phyloP scores from a whole-genome alignment of 1,140 invertebrate species.

The Drosophila albomicans region DNA sequence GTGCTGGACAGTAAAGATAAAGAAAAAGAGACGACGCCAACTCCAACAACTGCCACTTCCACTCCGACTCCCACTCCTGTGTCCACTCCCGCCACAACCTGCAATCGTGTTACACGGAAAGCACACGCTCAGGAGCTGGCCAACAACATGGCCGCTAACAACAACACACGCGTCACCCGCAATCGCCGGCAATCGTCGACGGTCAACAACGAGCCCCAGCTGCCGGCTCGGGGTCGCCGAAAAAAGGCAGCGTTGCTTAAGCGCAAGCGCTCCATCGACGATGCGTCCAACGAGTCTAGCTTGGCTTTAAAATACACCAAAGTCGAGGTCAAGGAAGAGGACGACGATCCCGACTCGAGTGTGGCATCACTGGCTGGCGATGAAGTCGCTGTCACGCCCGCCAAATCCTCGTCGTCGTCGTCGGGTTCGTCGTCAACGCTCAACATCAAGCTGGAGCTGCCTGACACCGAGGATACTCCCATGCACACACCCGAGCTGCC shows the following conservation, averaged over 20 bases:
- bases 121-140: slow-evolving; percentile 75
- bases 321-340: slow-evolving; percentile 58
- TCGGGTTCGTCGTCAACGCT: slow-evolving; percentile 3
- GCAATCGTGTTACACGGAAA: slow-evolving; percentile 78
- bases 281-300: slow-evolving; percentile 6
- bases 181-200: slow-evolving; percentile 71
- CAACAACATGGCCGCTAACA: slow-evolving; percentile 39
- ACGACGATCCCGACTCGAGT: slow-evolving; percentile 28
- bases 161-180: slow-evolving; percentile 73
- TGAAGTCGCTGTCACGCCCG: slow-evolving; percentile 18
- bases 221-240: slow-evolving; percentile 42
- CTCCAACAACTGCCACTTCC: slow-evolving; percentile 4
- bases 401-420: neutral
- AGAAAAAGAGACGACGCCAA: slow-evolving; percentile 25
- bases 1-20: slow-evolving; percentile 4
- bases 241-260: slow-evolving; percentile 53
- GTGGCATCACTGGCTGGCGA: slow-evolving; percentile 3
- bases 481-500: slow-evolving; percentile 37
- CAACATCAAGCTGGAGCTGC: slow-evolving; percentile 68
- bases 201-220: slow-evolving; percentile 25
- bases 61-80: slow-evolving; percentile 7
- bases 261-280: slow-evolving; percentile 72
- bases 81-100: slow-evolving; percentile 35
- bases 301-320: slow-evolving; percentile 64
- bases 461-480: slow-evolving; percentile 56